A percentile compares a stretch with the other conserved stretches of the same genome.
phyloP scores from a whole-genome alignment of 2,113 vertebrate genomes.

The Steatornis caripensis region DNA sequence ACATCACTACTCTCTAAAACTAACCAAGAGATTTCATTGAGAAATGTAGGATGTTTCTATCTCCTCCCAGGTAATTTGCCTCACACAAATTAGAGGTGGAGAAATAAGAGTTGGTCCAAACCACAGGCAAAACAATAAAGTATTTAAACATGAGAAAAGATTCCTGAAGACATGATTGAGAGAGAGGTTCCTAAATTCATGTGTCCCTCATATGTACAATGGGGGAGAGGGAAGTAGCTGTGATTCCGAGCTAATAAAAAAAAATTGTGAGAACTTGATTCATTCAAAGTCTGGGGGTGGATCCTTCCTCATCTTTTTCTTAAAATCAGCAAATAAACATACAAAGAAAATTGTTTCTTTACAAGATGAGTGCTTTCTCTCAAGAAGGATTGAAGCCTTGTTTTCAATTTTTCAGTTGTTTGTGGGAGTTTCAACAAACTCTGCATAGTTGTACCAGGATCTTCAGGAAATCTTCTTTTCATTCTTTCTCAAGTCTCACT shows the following conservation, averaged over 20 bases:
- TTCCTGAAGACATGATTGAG: background rate
- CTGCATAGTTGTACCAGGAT: background rate
- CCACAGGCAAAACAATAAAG: background rate
- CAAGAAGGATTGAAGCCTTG: background rate
- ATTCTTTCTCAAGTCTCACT: background rate
- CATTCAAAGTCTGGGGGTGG: background rate
- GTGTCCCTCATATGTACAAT: background rate
- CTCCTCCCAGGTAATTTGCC: background rate
- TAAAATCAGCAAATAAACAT: background rate
- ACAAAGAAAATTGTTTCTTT: background rate
- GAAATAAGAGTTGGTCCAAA: background rate
- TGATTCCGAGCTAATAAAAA: background rate
- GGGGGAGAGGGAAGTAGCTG: rapidly evolving
- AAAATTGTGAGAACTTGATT: background rate
- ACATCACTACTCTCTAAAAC: background rate
- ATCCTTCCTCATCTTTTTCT: background rate
- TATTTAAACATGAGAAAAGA: background rate
- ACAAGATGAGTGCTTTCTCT: background rate
- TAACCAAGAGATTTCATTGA: background rate
- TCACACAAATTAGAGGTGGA: background rate
- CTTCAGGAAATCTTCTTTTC: background rate
- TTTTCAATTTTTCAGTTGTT: background rate
- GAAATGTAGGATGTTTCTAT: background rate
- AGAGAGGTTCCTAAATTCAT: background rate
- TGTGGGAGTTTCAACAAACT: background rate